Evolutionary conservation across 2,888 invertebrate genomes (phyloP).

Genomic region (Cataglyphis albicans): DNA sequence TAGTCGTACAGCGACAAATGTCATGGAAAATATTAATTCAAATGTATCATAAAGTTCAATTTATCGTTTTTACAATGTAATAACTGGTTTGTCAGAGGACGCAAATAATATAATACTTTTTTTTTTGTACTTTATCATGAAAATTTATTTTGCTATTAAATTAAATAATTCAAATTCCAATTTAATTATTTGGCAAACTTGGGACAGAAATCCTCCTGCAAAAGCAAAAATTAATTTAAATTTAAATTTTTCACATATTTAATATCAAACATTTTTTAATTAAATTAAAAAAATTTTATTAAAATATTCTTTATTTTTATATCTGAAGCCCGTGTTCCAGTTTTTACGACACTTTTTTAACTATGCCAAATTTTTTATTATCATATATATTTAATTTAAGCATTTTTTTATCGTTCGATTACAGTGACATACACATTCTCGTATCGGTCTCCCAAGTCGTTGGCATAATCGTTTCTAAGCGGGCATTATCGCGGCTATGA

Average conservation of each 20-base stretch:
- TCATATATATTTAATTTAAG: constrained; percentile 51
- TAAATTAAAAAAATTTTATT: not conserved
- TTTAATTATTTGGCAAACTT: not conserved
- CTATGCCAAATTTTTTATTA: constrained; percentile 67
- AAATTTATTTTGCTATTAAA: constrained; percentile 18
- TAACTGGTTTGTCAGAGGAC: constrained; percentile 4
- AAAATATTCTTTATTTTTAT: not conserved
- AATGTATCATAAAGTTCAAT: constrained; percentile 43
- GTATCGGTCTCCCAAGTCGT: constrained; percentile 50
- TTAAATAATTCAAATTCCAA: not conserved
- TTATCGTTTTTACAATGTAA: constrained; percentile 35
- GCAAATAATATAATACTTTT: not conserved
- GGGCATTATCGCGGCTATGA: constrained; percentile 71
- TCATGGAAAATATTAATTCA: constrained; percentile 49
- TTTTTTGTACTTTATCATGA: constrained; percentile 23
- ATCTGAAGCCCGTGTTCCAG: constrained; percentile 29
- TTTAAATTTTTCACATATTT: not conserved
- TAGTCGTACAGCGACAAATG: constrained; percentile 18
- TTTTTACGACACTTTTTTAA: constrained; percentile 52
- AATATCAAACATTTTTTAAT: not conserved
- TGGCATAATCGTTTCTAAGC: constrained; percentile 69
- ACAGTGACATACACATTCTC: constrained; percentile 58
- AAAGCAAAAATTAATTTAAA: not conserved
- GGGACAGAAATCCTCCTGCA: not conserved
- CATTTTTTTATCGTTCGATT: constrained; percentile 66